Base-by-base conservation (phyloP, 2,797 vertebrate species). In the Percopsis omiscomaycus region DNA sequence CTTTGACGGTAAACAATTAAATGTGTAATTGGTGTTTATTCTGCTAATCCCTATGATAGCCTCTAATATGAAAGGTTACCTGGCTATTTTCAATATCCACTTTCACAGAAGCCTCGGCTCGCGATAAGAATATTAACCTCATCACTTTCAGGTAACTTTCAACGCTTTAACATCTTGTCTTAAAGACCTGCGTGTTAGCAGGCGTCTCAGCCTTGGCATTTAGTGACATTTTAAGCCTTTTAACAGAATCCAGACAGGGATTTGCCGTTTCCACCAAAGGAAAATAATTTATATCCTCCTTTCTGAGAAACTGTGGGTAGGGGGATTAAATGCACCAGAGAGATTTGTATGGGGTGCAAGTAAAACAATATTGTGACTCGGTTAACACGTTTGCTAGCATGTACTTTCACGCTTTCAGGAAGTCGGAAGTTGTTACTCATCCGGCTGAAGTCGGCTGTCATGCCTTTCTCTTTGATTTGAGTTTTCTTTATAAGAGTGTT, bases 161-260 rank as follows among this genome's bases (percentile, higher is more conserved):
- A 83, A 84, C 87, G 86, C 86, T 91, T 88, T 88, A 91, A 91
- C 92, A 88, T 92, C 89, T 90, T 86, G 81, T 91, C 91, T 92
- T 91, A 90, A 91, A 91, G 89, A 89, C 84, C 86, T 88, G 68
- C 81, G 77, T 90, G 86, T 88, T 89, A 86, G 86, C 91, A 79
- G 87, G 89, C 92, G 89, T 90, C 90, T 91, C 83, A 92, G 90
- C 89, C 90, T 88, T 93, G 91, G 92, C 92, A 93, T 92, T 93
- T 93, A 91, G 91, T 93, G 92, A 93, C 92, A 93, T 92, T 93
- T 93, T 93, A 93, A 93, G 92, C 92, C 92, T 92, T 93, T 93
- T 93, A 91, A 93, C 89, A 90, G 90, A 93, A 93, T 91, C 90
- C 89, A 91, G 90, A 88, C 86, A 89, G 90, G 91, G 91, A 93